Base-by-base conservation (phyloP, 2,888 invertebrate species). In the Nebria salina region DNA sequence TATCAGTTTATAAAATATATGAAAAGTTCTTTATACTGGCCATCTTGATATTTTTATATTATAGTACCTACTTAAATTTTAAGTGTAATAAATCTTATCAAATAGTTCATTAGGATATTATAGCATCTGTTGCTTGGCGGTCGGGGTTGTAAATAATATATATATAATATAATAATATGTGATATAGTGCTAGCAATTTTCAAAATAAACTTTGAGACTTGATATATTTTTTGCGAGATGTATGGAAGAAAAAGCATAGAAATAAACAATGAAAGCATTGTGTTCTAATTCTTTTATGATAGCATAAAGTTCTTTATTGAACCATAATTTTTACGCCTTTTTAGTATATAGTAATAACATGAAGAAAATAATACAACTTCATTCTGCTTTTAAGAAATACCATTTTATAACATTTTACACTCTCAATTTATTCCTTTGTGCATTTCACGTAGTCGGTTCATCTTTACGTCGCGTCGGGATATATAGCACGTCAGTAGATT, bases 341-440 rank as follows among this genome's bases (percentile, higher is more conserved):
- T 54, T 54, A 54, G 54, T 54, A 54, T 54, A 5, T 34, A 34
- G 34, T 34, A 34, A 34, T 34, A 34, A 4, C 54, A 13, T 13
- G 8, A 13, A 13, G 54, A 54, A 54, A 54, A 54, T 54, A 6
- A 54, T 54, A 54, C 54, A 54, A 54, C 54, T 54, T 54, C 54
- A 54, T 54, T 54, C 54, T 54, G 54, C 54, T 54, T 54, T 54
- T 54, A 54, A 54, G 54, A 54, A 54, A 54, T 54, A 54, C 13
- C 54, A 54, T 54, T 54, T 54, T 54, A 54, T 54, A 54, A 54
- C 54, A 54, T 54, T 54, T 54, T 54, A 54, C 54, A 54, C 54
- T 54, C 54, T 54, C 54, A 54, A 54, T 54, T 54, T 54, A 54
- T 54, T 54, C 54, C 54, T 54, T 54, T 54, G 13, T 54, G 11